A percentile compares a stretch with the other conserved stretches of the same genome.
Conservation (phyloP, 2,888 invertebrate genomes). For the Diaperis boleti region DNA sequence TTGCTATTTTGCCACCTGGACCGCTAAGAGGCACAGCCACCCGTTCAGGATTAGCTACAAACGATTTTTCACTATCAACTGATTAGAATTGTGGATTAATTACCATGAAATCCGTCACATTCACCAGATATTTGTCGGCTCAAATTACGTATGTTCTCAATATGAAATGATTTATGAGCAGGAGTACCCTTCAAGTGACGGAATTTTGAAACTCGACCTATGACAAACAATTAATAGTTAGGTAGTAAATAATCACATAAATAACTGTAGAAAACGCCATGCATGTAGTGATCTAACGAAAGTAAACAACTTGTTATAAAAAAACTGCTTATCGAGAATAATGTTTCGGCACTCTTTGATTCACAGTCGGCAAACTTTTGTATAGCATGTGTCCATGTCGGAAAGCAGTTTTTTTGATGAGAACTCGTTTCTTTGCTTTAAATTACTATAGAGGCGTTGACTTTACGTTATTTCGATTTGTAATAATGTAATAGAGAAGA, state of each 20-base stretch:
- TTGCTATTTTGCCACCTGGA: slow-evolving; percentile 90
- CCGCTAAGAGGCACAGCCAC: slow-evolving; percentile 93
- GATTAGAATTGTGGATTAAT: slow-evolving; percentile 15
- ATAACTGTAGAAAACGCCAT: too few species aligned
- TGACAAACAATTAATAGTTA: background rate
- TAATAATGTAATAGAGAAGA: too few species aligned
- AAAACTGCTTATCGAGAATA: too few species aligned
- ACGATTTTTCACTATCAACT: slow-evolving; percentile 26
- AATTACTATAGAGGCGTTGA: too few species aligned
- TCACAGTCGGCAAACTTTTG: too few species aligned
- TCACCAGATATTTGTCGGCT: slow-evolving; percentile 94
- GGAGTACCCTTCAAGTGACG: slow-evolving; percentile 92
- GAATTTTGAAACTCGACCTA: slow-evolving; percentile 90
- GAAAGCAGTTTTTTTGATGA: too few species aligned
- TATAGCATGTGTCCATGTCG: too few species aligned
- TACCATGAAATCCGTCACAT: slow-evolving; percentile 92
- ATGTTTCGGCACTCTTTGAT: too few species aligned
- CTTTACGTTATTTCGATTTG: too few species aligned
- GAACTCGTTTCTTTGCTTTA: too few species aligned
- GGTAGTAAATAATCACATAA: slow-evolving; percentile 8
- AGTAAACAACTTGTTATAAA: too few species aligned
- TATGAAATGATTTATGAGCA: slow-evolving; percentile 89
- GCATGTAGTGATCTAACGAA: too few species aligned
- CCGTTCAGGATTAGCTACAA: slow-evolving; percentile 82
- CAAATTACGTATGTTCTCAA: slow-evolving; percentile 91